Evolutionary conservation across 2,797 vertebrate genomes (phyloP).

Genomic region (Xerus rutilus): DNA sequence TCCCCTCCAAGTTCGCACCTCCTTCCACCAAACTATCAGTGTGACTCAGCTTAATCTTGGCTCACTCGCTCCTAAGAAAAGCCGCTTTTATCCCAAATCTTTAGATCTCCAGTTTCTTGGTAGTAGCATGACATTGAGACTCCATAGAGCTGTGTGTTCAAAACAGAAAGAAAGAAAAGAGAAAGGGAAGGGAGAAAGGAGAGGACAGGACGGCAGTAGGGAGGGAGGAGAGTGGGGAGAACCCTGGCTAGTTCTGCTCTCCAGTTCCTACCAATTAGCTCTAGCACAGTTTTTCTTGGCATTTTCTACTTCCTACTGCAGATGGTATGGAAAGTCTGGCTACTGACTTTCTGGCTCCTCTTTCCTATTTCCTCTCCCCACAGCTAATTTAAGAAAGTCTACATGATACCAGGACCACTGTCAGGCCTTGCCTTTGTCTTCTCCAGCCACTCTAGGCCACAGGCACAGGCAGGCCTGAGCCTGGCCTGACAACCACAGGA

Average conservation of each 20-base stretch:
- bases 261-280: constrained; percentile 70
- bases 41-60: not conserved
- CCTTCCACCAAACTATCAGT: not conserved
- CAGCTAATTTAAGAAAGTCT: constrained; percentile 77
- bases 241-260: constrained; percentile 5
- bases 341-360: constrained; percentile 77
- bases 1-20: not conserved
- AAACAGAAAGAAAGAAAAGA: not conserved
- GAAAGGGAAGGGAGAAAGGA: fast-evolving
- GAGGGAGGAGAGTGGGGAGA: fast-evolving
- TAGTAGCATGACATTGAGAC: not conserved
- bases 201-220: fast-evolving
- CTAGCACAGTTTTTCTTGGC: constrained; percentile 67
- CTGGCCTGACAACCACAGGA: not conserved
- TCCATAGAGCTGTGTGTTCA: not conserved
- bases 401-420: constrained; percentile 39
- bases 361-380: constrained; percentile 65
- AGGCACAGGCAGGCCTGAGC: not conserved
- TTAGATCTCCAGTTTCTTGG: not conserved
- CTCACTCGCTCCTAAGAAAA: not conserved
- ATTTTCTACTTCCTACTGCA: constrained; percentile 67
- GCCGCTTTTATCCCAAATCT: not conserved
- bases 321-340: constrained; percentile 76
- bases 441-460: constrained; percentile 32
- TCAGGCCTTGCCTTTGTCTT: not conserved